A percentile compares a stretch with the other conserved stretches of the same genome.
Conservation (phyloP, 2,113 vertebrate species). For the Siniperca knerii region DNA sequence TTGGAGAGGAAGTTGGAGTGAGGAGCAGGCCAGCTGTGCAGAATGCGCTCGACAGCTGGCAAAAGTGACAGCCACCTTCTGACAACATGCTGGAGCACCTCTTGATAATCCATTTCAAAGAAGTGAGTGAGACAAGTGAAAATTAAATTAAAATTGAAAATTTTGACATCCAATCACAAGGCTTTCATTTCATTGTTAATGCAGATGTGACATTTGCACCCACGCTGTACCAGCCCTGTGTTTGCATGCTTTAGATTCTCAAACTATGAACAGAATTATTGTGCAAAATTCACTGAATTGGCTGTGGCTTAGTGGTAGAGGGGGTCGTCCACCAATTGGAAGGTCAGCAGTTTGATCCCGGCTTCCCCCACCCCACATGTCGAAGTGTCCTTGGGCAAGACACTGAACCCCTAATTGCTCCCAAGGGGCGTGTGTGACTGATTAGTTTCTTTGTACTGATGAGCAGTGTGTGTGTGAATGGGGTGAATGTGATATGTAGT, state of each 20-base stretch:
- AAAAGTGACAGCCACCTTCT: constrained; percentile 42
- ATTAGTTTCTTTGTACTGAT: no score
- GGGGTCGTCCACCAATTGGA: no score
- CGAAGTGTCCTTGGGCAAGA: no score
- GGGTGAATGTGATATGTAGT: no score
- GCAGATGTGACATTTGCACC: constrained; percentile 28
- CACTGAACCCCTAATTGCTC: no score
- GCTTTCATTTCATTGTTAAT: constrained; percentile 53
- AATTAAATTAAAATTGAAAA: constrained; percentile 16
- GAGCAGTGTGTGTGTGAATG: no score
- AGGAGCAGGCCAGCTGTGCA: constrained; percentile 23
- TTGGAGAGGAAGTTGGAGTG: constrained; percentile 10
- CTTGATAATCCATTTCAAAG: constrained; percentile 47
- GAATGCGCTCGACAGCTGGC: constrained; percentile 53
- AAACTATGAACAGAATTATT: background rate
- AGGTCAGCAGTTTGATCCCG: no score
- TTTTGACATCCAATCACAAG: constrained; percentile 40
- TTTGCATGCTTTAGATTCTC: constrained; percentile 11
- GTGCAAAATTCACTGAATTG: background rate
- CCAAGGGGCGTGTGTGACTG: no score
- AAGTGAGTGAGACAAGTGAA: background rate
- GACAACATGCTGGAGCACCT: constrained; percentile 36
- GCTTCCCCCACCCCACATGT: no score
- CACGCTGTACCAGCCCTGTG: background rate
- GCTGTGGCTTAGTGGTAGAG: no score